Evolutionary conservation across 2,113 vertebrate species (phyloP).

Genomic region (Benitochromis conjunctus): DNA sequence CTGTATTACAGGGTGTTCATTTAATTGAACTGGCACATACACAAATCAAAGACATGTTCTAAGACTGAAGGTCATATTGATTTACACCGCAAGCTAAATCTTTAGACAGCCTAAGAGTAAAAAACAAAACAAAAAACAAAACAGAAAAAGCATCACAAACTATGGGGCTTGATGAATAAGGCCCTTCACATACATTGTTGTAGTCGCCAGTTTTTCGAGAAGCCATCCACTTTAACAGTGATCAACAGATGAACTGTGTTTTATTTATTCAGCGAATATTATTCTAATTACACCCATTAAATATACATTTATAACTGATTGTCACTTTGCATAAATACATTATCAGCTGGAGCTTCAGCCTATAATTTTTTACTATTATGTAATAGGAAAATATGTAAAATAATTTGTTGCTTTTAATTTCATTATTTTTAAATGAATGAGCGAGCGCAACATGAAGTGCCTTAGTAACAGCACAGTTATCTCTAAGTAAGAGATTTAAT

Average conservation of each 20-base stretch:
- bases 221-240: not conserved
- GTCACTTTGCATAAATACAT: not conserved
- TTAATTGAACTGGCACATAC: not conserved
- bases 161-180: not conserved
- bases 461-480: not conserved
- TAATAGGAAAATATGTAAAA: not conserved
- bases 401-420: not conserved
- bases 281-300: not conserved
- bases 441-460: not conserved
- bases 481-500: not conserved
- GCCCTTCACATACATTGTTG: not conserved
- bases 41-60: not conserved
- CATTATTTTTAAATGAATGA: not conserved
- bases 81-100: not conserved
- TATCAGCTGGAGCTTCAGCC: not conserved
- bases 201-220: not conserved
- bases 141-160: not conserved
- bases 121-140: not conserved
- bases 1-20: not conserved
- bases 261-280: not conserved
- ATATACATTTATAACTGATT: not conserved
- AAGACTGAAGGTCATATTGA: not conserved
- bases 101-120: not conserved
- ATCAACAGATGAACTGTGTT: not conserved
- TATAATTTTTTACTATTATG: not conserved